Conservation (phyloP, 2,888 invertebrate genomes). For the Adela reaumurella region DNA sequence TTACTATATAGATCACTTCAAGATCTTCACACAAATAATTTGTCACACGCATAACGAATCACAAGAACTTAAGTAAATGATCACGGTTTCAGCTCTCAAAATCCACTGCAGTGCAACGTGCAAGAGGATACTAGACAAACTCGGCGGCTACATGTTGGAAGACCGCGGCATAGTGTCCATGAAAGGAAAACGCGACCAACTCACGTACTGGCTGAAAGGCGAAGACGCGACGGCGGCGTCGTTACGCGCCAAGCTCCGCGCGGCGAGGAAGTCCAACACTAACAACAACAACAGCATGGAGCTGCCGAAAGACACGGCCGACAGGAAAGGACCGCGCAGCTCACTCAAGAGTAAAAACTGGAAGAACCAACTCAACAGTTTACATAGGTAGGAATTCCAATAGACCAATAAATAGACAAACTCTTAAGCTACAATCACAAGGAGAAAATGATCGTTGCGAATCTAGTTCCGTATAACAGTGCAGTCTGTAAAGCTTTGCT, state of each 20-base stretch:
- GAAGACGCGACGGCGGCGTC: slow-evolving; percentile 63
- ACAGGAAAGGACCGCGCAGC: slow-evolving; percentile 46
- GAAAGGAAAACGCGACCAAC: slow-evolving; percentile 81
- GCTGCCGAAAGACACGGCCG: slow-evolving; percentile 18
- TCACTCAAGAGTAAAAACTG: slow-evolving; percentile 68
- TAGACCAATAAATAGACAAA: too few species aligned
- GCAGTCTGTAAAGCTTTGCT: too few species aligned
- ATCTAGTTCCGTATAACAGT: too few species aligned
- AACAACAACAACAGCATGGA: slow-evolving; percentile 17
- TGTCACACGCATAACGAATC: too few species aligned
- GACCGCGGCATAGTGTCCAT: slow-evolving; percentile 75
- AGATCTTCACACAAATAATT: too few species aligned
- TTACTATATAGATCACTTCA: too few species aligned
- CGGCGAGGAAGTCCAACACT: slow-evolving; percentile 31
- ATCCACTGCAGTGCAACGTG: slow-evolving; percentile 80
- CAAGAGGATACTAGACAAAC: slow-evolving; percentile 61
- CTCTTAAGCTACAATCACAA: too few species aligned
- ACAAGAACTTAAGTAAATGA: too few species aligned
- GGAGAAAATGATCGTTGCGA: too few species aligned
- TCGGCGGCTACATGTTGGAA: slow-evolving; percentile 72
- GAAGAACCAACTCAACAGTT: slow-evolving; percentile 45
- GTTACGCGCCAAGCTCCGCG: slow-evolving; percentile 49
- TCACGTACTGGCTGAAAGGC: slow-evolving; percentile 80
- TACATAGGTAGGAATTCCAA: too few species aligned
- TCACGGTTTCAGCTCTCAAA: slow-evolving; percentile 61